phyloP scores from a whole-genome alignment of 2,797 vertebrate species.

The Macropus fuliginosus region DNA sequence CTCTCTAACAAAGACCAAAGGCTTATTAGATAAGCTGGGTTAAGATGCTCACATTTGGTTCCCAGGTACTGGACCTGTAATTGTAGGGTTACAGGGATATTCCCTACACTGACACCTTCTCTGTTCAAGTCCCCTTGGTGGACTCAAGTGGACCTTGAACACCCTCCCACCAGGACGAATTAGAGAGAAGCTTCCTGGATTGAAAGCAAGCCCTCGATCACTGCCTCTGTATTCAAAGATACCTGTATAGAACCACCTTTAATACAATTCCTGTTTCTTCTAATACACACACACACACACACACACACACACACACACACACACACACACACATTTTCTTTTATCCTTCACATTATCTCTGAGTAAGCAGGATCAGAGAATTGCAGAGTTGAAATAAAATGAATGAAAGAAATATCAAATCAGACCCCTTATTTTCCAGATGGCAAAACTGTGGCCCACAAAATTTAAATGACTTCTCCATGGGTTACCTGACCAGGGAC shows the following conservation, averaged over 20 bases:
- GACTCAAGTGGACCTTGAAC: not conserved
- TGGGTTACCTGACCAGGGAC: not conserved
- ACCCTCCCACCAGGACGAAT: not conserved
- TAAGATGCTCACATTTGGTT: not conserved
- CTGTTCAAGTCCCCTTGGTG: not conserved
- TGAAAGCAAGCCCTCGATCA: not conserved
- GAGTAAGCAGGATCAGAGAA: not conserved
- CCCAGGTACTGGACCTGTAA: not conserved
- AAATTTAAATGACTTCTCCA: not conserved
- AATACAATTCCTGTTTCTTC: not conserved
- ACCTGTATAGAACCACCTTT: not conserved
- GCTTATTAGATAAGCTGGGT: not conserved
- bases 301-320: not conserved
- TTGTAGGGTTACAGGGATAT: not conserved
- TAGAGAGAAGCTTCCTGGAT: not conserved
- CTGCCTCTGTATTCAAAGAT: not conserved
- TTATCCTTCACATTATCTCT: not conserved
- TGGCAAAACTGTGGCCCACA: not conserved
- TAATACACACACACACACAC: not conserved
- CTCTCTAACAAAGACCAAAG: not conserved
- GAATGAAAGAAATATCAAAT: not conserved
- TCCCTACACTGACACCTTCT: not conserved
- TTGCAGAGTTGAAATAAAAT: not conserved
- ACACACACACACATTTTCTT: not conserved
- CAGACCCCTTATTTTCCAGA: not conserved